Base-by-base conservation (phyloP, 2,113 vertebrate species). In the Aepyceros melampus region DNA sequence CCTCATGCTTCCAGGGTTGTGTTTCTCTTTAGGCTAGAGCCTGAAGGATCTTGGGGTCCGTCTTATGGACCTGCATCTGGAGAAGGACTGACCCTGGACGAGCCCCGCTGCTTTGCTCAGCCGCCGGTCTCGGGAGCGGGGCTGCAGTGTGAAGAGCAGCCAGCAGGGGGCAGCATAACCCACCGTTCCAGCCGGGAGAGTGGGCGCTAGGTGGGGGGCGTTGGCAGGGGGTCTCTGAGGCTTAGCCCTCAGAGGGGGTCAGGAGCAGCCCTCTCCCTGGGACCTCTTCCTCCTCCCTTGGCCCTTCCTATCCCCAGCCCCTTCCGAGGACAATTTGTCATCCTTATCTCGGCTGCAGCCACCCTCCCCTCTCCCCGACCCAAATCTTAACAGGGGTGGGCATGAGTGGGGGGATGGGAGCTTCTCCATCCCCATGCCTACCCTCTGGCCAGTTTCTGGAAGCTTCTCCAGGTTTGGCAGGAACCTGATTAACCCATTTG, bases 131-230 rank as follows among this genome's bases (percentile, higher is more conserved):
- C 3, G 2, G n/a, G 51, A 94, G 89, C 25, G 12, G 92, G 81
- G 45, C 58, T 96, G 97, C 95, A 92, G 82, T 85, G 76, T 31
- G 8, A 13, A 94, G 40, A 97, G 36, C 5, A 25, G 87, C 76
- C 98, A 98, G 98, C 97, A 98, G 98, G 98, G 98, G 98, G 98
- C 97, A 98, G 98, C 98, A 98, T 31, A 96, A 89, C 93, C 96
- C 97, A 94, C 83, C 0, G 62, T 97, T 97, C 96, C 78, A 40
- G 62, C 55, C 4, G 2, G 21, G 85, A 25, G 55, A 64, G 76
- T 55, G 90, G 95, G 83, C 60, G n/a, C 92, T 43, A 51, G 15
- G 40, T 2, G 6, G 36, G 64, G 92, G 74, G 13, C 21, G 55
- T 1, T 15, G 49, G 36, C 27, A 8, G 14, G 49, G 43, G 55